These are phyloP conservation scores for Oenanthe melanoleuca DNA, from an alignment of 2,113 vertebrate species.

Conservation along the genomic window DNA sequence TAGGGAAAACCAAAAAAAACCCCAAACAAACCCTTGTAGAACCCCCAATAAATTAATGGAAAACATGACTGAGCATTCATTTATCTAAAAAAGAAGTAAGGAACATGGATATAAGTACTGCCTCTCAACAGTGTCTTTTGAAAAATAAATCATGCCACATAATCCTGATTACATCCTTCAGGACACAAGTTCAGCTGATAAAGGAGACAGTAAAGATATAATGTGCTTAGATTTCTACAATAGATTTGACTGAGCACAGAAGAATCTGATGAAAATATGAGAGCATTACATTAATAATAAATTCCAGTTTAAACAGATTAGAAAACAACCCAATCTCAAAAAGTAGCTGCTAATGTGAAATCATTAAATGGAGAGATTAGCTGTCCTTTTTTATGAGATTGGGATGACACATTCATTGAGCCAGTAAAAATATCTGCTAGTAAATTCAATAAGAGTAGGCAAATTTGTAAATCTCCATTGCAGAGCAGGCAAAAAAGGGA, in stretches of 20 bases:
- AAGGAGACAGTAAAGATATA: background rate
- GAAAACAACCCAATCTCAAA: background rate
- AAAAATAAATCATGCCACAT: conserved; percentile 25
- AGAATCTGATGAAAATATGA: background rate
- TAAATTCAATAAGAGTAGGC: background rate
- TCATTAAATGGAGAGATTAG: conserved; percentile 9
- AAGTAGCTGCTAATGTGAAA: background rate
- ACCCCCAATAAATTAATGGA: background rate
- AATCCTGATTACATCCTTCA: conserved; percentile 33
- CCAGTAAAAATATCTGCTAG: background rate
- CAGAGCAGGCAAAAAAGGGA: background rate
- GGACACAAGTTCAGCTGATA: conserved; percentile 19
- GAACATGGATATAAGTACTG: background rate
- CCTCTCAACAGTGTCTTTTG: background rate
- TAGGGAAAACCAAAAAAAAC: background rate
- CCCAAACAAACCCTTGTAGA: background rate
- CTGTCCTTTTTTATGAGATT: background rate
- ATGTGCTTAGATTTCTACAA: background rate
- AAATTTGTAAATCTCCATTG: background rate
- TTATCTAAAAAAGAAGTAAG: background rate
- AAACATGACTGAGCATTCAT: conserved; percentile 28
- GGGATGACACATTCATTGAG: background rate
- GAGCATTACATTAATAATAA: background rate
- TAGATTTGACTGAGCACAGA: background rate
- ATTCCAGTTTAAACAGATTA: conserved; percentile 24